Base-by-base conservation (phyloP, 2,797 vertebrate genomes). In the Sphaeramia orbicularis region DNA sequence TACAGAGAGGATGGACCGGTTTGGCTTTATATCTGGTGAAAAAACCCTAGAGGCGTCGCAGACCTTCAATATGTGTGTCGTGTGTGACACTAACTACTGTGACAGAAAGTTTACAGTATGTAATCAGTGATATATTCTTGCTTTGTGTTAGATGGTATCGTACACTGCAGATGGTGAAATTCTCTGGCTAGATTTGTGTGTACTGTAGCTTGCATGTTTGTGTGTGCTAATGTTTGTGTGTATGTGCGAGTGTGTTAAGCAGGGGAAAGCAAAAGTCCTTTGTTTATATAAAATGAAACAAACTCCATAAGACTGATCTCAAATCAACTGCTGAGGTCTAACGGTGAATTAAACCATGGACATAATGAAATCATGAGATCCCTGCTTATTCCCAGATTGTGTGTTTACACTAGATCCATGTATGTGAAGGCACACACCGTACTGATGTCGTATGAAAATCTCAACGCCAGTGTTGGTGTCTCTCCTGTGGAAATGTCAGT, bases 341-440 rank as follows among this genome's bases (percentile, higher is more conserved):
- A 27, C 24, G 6, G 24, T 27, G 24, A 27, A 27, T 27, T 27
- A 27, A 27, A 27, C 24, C 24, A 27, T 27, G 24, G 24, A 27
- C 24, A 27, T 27, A 27, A 27, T 27, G 24, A 27, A 24, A 51
- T 35, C n/a, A 76, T 77, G 70, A 64, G 58, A 74, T 87, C 77
- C 84, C 82, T 89, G 84, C 79, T 69, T 27, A 59, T 50, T 68
- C 50, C 75, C 67, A 61, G 47, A 64, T 50, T 74, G 45, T 69
- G 58, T 57, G 50, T 80, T 65, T 71, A 21, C 18, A 66, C 24
- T 67, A 53, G 54, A 38, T 60, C 41, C 14, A 73, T 65, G 68
- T 27, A 79, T 71, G 85, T 85, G 78, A 86, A 85, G 85, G 83
- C 87, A 85, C 83, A 84, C 65, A 78, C 74, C 75, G 74, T 56